These are phyloP conservation scores for Hydrotaea diabolus DNA, from an alignment of 2,888 invertebrate genomes.

Conservation along the genomic window DNA sequence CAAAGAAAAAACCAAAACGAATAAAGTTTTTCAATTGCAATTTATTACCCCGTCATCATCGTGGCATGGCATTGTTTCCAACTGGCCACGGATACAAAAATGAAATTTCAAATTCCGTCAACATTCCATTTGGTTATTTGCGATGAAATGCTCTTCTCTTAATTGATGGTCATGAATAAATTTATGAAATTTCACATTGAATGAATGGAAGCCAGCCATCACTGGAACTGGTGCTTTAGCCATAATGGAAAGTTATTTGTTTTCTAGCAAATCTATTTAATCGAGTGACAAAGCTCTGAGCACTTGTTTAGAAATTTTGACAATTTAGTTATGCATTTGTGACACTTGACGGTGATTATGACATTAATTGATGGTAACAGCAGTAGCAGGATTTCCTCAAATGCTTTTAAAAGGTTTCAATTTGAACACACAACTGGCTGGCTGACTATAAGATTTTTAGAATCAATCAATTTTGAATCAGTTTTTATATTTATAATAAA, in stretches of 20 bases:
- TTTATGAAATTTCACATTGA: constrained; percentile 26
- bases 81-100: background rate
- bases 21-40: background rate
- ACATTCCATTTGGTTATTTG: constrained; percentile 1
- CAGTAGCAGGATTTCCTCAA: background rate
- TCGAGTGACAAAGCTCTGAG: constrained; percentile 5
- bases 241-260: constrained; percentile 6
- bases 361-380: background rate
- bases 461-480: constrained; percentile 36
- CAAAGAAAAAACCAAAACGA: no score
- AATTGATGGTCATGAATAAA: constrained; percentile 14
- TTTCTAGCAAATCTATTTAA: constrained; percentile 17
- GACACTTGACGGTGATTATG: constrained; percentile 49
- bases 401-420: background rate
- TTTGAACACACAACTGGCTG: background rate
- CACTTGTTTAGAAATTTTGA: constrained; percentile 40
- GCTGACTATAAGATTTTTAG: no score
- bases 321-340: constrained; percentile 51
- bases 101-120: background rate
- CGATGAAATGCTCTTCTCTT: constrained; percentile 2
- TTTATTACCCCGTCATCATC: background rate
- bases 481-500: constrained; percentile 52
- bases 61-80: no score
- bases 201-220: constrained; percentile 12
- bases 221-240: background rate